Percentiles rank a stretch among this genome's conserved stretches.
These are phyloP conservation scores for Protonemura montana DNA, from an alignment of 2,888 invertebrate genomes.

Conservation along the genomic window DNA sequence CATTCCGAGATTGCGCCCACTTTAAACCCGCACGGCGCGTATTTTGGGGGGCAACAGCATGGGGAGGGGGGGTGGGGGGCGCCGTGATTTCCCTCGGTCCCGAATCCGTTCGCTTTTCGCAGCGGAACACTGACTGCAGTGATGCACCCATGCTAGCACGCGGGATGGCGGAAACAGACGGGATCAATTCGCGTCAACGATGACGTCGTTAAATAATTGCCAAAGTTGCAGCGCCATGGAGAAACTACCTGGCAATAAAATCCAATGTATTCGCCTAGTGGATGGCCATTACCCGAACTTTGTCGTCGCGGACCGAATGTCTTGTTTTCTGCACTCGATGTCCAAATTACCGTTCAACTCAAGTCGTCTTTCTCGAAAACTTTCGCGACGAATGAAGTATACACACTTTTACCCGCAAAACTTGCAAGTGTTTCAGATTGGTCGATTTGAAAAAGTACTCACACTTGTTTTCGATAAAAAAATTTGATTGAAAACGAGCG, in stretches of 20 bases:
- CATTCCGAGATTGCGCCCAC: neutral
- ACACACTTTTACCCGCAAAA: neutral
- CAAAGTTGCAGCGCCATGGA: neutral
- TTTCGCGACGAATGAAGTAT: neutral
- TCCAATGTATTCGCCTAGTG: neutral
- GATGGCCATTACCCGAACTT: neutral
- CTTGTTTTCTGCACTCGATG: neutral
- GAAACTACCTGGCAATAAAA: constrained; percentile 7
- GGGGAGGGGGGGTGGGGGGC: too few species aligned
- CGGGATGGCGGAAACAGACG: neutral
- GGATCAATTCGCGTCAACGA: neutral
- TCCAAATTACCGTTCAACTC: neutral
- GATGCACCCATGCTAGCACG: neutral
- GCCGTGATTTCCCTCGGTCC: too few species aligned
- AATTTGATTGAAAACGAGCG: neutral
- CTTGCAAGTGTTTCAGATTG: neutral
- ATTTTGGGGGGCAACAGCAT: too few species aligned
- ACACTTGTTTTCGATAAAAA: neutral
- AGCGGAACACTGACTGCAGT: neutral
- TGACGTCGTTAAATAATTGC: neutral
- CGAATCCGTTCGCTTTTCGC: neutral
- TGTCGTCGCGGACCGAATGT: neutral
- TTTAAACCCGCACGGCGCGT: neutral
- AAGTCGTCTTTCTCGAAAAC: neutral
- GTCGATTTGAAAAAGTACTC: neutral